These are phyloP conservation scores for Brachynemurus nebulosus DNA, from an alignment of 2,888 invertebrate genomes.

Conservation along the genomic window DNA sequence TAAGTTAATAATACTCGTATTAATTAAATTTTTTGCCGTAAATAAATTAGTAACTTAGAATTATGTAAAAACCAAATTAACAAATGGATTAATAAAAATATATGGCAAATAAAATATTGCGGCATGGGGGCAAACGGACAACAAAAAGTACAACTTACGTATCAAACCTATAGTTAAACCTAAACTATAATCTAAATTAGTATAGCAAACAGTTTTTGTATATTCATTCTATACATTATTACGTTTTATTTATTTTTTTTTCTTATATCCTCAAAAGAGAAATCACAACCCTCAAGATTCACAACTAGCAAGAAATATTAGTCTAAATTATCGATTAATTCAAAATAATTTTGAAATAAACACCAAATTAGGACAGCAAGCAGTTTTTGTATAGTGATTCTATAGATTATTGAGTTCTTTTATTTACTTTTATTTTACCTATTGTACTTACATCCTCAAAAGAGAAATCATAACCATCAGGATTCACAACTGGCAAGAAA, in stretches of 20 bases:
- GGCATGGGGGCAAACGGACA: no score
- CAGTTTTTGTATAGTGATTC: not conserved
- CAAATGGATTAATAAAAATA: no score
- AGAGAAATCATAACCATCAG: conserved; percentile 56
- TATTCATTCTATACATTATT: not conserved
- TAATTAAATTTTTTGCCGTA: no score
- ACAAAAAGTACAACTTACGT: no score
- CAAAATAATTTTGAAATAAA: conserved; percentile 15
- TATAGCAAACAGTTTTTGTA: no score
- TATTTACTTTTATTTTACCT: not conserved
- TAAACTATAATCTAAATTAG: no score
- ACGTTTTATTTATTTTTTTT: not conserved
- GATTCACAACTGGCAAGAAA: conserved; percentile 50
- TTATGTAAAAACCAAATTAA: no score
- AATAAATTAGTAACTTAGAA: no score
- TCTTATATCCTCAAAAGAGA: conserved; percentile 34
- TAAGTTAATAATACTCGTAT: no score
- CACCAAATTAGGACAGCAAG: no score
- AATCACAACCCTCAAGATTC: conserved; percentile 63
- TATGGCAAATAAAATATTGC: no score
- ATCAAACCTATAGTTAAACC: not conserved
- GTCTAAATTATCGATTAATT: conserved; percentile 42
- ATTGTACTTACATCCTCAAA: conserved; percentile 30
- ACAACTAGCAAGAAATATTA: conserved; percentile 51
- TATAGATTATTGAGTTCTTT: not conserved